Conservation (phyloP, 1,140 invertebrate species). For the Eupristina koningsbergeri region DNA sequence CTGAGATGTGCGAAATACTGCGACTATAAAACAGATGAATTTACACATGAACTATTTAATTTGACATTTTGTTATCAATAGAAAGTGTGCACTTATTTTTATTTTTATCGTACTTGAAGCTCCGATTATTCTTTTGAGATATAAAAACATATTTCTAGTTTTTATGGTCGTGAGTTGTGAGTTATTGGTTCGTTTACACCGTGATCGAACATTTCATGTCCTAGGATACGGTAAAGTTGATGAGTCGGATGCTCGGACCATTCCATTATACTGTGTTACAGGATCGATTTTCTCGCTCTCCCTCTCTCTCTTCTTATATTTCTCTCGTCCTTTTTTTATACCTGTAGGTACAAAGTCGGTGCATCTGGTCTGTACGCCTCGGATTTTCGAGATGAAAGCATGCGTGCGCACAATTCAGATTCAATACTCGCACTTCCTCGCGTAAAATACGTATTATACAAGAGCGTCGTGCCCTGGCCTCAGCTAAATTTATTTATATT, state of each 20-base stretch:
- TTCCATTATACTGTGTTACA: constrained; percentile 6
- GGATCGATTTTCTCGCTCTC: not conserved
- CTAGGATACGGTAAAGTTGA: not conserved
- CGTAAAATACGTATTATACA: constrained; percentile 36
- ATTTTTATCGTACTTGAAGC: not conserved
- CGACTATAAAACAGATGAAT: too few species aligned
- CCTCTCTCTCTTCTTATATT: not conserved
- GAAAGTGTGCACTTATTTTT: too few species aligned
- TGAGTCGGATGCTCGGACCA: not conserved
- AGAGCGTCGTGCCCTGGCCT: not conserved
- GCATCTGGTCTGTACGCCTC: not conserved
- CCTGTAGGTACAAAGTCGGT: not conserved
- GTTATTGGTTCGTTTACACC: not conserved
- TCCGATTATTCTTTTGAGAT: not conserved
- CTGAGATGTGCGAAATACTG: too few species aligned
- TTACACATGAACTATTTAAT: too few species aligned
- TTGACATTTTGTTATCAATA: too few species aligned
- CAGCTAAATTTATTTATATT: constrained; percentile 17
- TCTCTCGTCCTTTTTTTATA: not conserved
- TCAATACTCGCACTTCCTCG: constrained; percentile 4
- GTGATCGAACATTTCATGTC: not conserved
- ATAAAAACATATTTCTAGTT: not conserved
- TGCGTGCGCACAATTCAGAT: not conserved
- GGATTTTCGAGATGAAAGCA: constrained; percentile 28
- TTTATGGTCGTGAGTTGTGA: not conserved